Conservation (phyloP, 1,140 invertebrate species). For the Pomacea maculata region DNA sequence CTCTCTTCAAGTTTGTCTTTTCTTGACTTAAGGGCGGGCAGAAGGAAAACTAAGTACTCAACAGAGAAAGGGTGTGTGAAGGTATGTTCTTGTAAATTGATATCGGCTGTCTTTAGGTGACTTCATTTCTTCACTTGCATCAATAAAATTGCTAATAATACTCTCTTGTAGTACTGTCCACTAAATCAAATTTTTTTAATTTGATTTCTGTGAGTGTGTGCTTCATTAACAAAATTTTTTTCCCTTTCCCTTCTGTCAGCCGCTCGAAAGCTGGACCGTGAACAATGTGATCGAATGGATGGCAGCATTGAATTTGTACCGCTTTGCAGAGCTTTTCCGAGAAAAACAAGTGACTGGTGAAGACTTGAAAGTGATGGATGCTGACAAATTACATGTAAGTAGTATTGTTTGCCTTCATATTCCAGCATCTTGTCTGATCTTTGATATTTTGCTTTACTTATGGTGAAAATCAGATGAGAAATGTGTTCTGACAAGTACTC, state of each 20-base stretch:
- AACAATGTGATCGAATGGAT: slow-evolving; percentile 80
- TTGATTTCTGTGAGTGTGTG: neutral
- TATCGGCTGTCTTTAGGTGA: neutral
- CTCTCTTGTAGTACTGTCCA: neutral
- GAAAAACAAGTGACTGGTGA: slow-evolving; percentile 78
- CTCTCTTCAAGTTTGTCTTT: too few relatives aligned
- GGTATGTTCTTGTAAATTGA: neutral
- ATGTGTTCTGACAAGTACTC: too few relatives aligned
- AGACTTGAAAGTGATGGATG: slow-evolving; percentile 74
- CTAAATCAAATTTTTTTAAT: neutral
- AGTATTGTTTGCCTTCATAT: neutral
- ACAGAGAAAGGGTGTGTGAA: too few relatives aligned
- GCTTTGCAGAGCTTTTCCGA: slow-evolving; percentile 78
- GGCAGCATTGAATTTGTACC: slow-evolving; percentile 77
- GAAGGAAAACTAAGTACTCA: too few relatives aligned
- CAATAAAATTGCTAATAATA: neutral
- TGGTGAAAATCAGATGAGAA: too few relatives aligned
- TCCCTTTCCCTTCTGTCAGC: slow-evolving; percentile 65
- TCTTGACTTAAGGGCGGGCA: too few relatives aligned
- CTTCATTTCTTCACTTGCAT: neutral
- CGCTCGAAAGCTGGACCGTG: slow-evolving; percentile 76
- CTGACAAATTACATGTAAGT: slow-evolving; percentile 77
- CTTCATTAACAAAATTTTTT: neutral
- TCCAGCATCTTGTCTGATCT: too few relatives aligned
- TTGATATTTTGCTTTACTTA: too few relatives aligned